Evolutionary conservation across 2,113 vertebrate species (phyloP).

Genomic region (Ia io): DNA sequence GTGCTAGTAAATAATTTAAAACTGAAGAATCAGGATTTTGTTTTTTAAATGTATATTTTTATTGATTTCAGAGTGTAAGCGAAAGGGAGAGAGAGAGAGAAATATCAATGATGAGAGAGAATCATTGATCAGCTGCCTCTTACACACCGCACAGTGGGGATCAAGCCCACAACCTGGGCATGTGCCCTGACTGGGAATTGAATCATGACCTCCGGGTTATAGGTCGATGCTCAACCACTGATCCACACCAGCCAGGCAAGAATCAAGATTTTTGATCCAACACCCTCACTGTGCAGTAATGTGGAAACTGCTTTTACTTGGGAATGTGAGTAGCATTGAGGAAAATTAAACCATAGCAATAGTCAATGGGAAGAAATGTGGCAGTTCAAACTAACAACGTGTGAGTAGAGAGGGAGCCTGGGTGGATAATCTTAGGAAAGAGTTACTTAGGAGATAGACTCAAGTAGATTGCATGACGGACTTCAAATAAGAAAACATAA

Average conservation of each 20-base stretch:
- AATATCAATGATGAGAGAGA: too few relatives aligned
- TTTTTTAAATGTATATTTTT: too few relatives aligned
- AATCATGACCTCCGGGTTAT: too few relatives aligned
- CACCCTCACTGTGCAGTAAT: not conserved
- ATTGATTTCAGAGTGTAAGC: too few relatives aligned
- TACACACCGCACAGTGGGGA: too few relatives aligned
- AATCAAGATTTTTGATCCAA: not conserved
- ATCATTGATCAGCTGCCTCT: too few relatives aligned
- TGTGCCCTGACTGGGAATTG: too few relatives aligned
- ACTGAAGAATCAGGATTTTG: not conserved
- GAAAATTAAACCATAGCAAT: not conserved
- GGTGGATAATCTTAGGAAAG: not conserved
- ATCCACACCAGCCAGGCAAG: not conserved
- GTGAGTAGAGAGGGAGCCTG: not conserved
- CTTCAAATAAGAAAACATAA: not conserved
- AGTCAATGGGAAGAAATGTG: not conserved
- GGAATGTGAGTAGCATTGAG: not conserved
- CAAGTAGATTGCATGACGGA: not conserved
- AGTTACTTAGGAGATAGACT: not conserved
- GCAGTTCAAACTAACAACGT: not conserved
- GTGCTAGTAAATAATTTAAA: not conserved
- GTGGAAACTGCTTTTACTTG: not conserved
- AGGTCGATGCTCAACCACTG: too few relatives aligned
- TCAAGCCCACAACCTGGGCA: too few relatives aligned
- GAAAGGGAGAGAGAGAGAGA: too few relatives aligned